A percentile compares a stretch with the other conserved stretches of the same genome.
Evolutionary conservation across 2,113 vertebrate species (phyloP).

Genomic region (Cottus gobio): DNA sequence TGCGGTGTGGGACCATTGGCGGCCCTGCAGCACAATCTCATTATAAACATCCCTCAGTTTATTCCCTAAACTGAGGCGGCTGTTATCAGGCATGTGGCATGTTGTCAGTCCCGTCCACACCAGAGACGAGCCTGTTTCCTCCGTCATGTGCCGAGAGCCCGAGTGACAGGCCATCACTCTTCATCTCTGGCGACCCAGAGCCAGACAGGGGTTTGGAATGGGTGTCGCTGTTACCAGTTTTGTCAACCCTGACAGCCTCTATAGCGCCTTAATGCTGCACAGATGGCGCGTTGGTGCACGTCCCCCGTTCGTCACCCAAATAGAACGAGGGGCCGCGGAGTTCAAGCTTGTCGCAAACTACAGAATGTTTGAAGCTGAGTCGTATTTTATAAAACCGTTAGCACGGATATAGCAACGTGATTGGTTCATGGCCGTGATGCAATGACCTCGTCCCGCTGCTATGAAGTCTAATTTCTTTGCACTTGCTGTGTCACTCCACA

Average conservation of each 20-base stretch:
- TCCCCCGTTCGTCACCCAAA: conserved; percentile 71
- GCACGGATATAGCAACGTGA: background rate
- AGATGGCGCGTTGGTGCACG: conserved; percentile 73
- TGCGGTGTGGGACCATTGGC: conserved; percentile 54
- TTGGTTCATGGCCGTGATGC: background rate
- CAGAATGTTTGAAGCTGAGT: conserved; percentile 20
- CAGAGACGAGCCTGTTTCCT: conserved; percentile 67
- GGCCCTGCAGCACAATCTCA: conserved; percentile 71
- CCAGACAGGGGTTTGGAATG: conserved; percentile 69
- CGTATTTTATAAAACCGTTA: background rate
- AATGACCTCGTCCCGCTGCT: background rate
- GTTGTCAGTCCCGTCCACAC: conserved; percentile 68
- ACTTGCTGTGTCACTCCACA: background rate
- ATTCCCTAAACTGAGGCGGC: conserved; percentile 67
- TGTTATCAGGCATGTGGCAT: conserved; percentile 74
- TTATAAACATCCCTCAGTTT: conserved; percentile 71
- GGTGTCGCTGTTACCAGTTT: conserved; percentile 73
- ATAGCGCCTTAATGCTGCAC: conserved; percentile 69
- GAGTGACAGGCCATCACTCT: conserved; percentile 80
- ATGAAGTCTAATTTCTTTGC: background rate
- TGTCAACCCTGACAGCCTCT: conserved; percentile 77
- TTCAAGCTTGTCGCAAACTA: conserved; percentile 36
- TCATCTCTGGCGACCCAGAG: conserved; percentile 73
- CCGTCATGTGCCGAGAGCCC: conserved; percentile 59
- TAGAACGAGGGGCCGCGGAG: conserved; percentile 45